phyloP scores from a whole-genome alignment of 2,888 invertebrate genomes.

The Acronicta psi region DNA sequence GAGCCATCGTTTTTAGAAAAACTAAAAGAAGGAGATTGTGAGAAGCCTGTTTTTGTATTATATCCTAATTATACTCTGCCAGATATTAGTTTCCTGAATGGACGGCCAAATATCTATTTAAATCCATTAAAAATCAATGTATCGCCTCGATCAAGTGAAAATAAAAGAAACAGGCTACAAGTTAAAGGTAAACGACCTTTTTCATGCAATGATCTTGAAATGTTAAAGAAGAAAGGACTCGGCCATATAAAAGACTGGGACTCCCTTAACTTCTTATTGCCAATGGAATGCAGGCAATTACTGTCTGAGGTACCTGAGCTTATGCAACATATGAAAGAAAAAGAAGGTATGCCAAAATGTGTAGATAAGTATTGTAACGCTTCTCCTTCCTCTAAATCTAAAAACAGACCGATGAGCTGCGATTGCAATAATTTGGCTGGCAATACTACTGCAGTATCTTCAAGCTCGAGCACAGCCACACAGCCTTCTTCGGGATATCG shows the following conservation, averaged over 20 bases:
- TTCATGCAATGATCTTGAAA: constrained; percentile 95
- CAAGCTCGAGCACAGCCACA: constrained; percentile 92
- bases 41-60: constrained; percentile 95
- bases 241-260: constrained; percentile 98
- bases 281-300: constrained; percentile 94
- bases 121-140: constrained; percentile 91
- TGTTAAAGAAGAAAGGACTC: constrained; percentile 93
- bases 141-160: constrained; percentile 78
- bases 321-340: constrained; percentile 90
- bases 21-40: constrained; percentile 90
- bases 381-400: constrained; percentile 86
- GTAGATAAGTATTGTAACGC: constrained; percentile 82
- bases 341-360: constrained; percentile 76
- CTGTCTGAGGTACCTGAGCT: constrained; percentile 94
- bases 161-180: constrained; percentile 76
- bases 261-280: constrained; percentile 95
- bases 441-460: constrained; percentile 89
- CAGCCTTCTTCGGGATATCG: constrained; percentile 96
- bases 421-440: constrained; percentile 88
- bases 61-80: constrained; percentile 97
- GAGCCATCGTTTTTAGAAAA: constrained; percentile 92
- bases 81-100: constrained; percentile 94
- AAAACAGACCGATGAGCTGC: constrained; percentile 89
- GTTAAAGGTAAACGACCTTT: constrained; percentile 90
- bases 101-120: constrained; percentile 91